phyloP scores from a whole-genome alignment of 2,113 vertebrate genomes.

The Xenopus laevis region DNA sequence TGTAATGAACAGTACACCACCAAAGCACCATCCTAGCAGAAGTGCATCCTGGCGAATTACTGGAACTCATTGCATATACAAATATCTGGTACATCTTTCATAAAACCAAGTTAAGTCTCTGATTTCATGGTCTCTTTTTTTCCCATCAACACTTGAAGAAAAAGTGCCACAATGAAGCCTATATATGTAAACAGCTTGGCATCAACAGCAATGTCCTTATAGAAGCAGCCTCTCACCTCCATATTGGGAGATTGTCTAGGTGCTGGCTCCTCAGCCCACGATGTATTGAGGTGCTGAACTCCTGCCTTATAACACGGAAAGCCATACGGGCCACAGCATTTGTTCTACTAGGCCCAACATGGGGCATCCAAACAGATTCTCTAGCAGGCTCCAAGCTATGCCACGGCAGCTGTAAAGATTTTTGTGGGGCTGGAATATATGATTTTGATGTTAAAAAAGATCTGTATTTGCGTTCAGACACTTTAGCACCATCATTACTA shows the following conservation, averaged over 20 bases:
- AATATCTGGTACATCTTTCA: no score
- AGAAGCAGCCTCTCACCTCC: slow-evolving; percentile 18
- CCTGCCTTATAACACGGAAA: slow-evolving; percentile 21
- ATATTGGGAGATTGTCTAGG: slow-evolving; percentile 6
- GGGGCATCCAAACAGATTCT: slow-evolving; percentile 12
- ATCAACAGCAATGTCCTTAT: no score
- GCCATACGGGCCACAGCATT: slow-evolving; percentile 18
- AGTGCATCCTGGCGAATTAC: no score
- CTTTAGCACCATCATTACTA: slow-evolving; percentile 7
- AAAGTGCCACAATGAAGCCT: not conserved
- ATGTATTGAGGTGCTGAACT: slow-evolving; percentile 15
- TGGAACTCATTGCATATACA: no score
- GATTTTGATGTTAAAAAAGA: not conserved
- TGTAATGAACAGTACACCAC: no score
- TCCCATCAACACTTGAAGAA: not conserved
- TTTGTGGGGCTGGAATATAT: not conserved
- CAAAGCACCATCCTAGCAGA: no score
- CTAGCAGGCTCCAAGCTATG: not conserved
- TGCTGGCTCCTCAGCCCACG: not conserved
- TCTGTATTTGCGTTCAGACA: slow-evolving; percentile 2
- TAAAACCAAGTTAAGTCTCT: no score
- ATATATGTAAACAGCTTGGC: no score
- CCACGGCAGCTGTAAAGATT: not conserved
- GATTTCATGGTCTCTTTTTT: no score
- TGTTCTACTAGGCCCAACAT: not conserved